phyloP scores from a whole-genome alignment of 2,797 vertebrate species.

The Rhinichthys osculus region DNA sequence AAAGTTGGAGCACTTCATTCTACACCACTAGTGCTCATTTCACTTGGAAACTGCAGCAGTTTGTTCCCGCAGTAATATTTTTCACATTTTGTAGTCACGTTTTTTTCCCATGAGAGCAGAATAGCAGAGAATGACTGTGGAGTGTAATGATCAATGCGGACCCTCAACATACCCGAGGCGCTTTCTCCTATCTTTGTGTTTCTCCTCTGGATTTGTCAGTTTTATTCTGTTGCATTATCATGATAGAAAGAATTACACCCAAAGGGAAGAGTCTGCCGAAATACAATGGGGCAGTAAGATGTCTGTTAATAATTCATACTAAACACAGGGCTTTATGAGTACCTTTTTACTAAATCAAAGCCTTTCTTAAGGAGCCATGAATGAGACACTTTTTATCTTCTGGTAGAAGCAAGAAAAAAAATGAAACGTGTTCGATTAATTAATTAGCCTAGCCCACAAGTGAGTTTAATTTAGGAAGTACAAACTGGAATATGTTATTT shows the following conservation, averaged over 20 bases:
- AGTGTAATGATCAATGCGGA: background rate
- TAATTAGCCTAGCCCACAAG: background rate
- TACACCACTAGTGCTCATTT: background rate
- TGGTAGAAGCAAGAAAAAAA: background rate
- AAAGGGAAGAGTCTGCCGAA: slow-evolving; percentile 9
- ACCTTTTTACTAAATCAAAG: slow-evolving; percentile 21
- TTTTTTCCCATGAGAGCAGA: background rate
- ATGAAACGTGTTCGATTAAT: background rate
- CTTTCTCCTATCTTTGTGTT: slow-evolving; percentile 3
- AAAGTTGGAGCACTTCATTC: background rate
- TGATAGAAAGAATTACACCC: slow-evolving; percentile 26
- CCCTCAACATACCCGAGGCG: background rate
- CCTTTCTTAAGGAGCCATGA: background rate
- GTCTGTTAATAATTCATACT: slow-evolving; percentile 49
- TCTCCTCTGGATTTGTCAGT: slow-evolving; percentile 23
- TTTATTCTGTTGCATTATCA: slow-evolving; percentile 52
- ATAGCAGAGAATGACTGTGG: background rate
- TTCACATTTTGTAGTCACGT: background rate
- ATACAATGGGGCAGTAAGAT: background rate
- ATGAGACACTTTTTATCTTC: background rate
- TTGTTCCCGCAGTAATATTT: background rate
- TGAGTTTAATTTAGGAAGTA: background rate
- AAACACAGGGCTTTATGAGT: slow-evolving; percentile 15
- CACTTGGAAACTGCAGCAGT: background rate
- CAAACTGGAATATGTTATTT: background rate